These are phyloP conservation scores for Melipona bicolor DNA, from an alignment of 2,888 invertebrate species.

Conservation along the genomic window DNA sequence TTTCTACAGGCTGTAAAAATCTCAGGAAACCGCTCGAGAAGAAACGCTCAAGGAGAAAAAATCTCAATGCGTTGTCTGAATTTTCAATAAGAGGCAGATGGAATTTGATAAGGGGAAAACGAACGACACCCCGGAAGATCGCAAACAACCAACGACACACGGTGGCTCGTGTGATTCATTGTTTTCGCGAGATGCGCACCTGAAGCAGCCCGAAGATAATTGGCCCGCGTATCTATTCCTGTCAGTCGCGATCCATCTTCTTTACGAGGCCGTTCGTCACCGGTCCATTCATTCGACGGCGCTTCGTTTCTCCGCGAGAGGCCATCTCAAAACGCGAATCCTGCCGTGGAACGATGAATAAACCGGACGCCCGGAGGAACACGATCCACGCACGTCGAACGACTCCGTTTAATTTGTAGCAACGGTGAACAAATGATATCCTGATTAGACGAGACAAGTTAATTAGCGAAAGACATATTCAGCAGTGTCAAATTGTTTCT, in stretches of 20 bases:
- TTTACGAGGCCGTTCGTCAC: conserved; percentile 67
- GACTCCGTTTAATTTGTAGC: neutral
- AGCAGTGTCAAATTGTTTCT: neutral
- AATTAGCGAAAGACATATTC: neutral
- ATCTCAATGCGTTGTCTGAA: no score
- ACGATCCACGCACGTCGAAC: neutral
- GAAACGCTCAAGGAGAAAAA: no score
- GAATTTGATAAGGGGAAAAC: neutral
- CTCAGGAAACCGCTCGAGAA: no score
- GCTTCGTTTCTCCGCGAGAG: conserved; percentile 42
- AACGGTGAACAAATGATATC: neutral
- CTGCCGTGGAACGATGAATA: conserved; percentile 18
- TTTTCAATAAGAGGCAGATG: neutral
- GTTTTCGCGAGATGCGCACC: conserved; percentile 52
- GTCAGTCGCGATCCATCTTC: conserved; percentile 64
- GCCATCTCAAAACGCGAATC: conserved; percentile 47
- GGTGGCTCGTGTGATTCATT: conserved; percentile 51
- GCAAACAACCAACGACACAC: conserved; percentile 22
- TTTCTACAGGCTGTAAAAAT: no score
- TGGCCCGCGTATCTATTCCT: conserved; percentile 58
- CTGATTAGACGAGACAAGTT: neutral
- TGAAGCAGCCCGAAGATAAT: conserved; percentile 60
- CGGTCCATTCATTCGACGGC: conserved; percentile 57
- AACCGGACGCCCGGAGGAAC: conserved; percentile 3
- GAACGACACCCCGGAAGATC: neutral